Conservation (phyloP, 2,797 vertebrate species). For the Smutsia temminckii region DNA sequence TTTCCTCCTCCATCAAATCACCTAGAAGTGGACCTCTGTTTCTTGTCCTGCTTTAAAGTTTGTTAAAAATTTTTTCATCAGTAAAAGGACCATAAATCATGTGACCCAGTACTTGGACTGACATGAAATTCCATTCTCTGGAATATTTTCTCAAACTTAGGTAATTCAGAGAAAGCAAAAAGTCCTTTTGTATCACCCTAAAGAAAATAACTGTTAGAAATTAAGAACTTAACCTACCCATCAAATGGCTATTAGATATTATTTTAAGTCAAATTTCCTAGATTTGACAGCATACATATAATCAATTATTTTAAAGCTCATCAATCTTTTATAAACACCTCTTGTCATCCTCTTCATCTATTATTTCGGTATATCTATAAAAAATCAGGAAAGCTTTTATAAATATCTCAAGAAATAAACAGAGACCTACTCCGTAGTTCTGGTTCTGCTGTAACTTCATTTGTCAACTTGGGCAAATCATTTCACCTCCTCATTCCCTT, state of each 20-base stretch:
- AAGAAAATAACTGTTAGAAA: constrained; percentile 11
- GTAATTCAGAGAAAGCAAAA: not conserved
- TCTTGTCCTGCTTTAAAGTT: not conserved
- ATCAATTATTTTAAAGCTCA: constrained; percentile 19
- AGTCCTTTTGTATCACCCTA: not conserved
- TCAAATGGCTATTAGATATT: not conserved
- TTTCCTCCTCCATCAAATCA: not conserved
- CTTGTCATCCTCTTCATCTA: not conserved
- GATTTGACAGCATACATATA: not conserved
- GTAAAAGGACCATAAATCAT: constrained; percentile 13
- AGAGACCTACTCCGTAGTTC: not conserved
- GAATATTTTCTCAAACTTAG: not conserved
- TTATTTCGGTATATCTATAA: not conserved
- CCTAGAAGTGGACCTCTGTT: not conserved
- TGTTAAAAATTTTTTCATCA: not conserved
- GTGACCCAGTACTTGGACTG: not conserved
- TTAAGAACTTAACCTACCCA: not conserved
- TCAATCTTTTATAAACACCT: not conserved
- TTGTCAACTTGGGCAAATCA: not conserved
- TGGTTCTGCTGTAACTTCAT: not conserved
- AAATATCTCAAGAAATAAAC: not conserved
- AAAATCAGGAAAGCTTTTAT: not conserved
- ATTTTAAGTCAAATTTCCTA: constrained; percentile 1
- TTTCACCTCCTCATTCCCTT: not conserved
- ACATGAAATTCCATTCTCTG: not conserved